Evolutionary conservation across 92 coral and sea anemone species (phyloP).

Genomic region (Siderastrea radians): DNA sequence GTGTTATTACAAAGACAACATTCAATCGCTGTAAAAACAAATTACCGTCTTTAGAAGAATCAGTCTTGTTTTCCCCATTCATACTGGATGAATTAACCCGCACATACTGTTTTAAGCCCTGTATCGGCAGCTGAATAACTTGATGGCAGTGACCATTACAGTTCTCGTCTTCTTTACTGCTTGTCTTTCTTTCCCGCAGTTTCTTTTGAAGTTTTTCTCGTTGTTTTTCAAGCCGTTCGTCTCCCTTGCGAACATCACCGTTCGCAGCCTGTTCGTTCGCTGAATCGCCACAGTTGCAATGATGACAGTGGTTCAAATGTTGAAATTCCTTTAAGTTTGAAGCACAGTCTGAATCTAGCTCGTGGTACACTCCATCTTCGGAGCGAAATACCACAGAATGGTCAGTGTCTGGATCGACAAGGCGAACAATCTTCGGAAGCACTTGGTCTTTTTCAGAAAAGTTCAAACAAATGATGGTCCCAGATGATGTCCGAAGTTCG

Average conservation of each 20-base stretch:
- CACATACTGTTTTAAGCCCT: constrained; percentile 69
- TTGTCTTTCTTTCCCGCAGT: constrained; percentile 89
- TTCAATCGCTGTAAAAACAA: constrained; percentile 1
- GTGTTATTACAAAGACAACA: background rate
- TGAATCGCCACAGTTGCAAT: constrained; percentile 67
- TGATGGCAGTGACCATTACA: constrained; percentile 91
- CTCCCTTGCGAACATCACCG: constrained; percentile 70
- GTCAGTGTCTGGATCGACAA: constrained; percentile 87
- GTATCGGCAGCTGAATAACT: constrained; percentile 84
- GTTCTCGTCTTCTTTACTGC: constrained; percentile 78
- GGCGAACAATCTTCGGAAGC: constrained; percentile 84
- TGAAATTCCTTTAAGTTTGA: constrained; percentile 71
- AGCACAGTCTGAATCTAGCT: constrained; percentile 71
- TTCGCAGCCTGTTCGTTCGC: constrained; percentile 44
- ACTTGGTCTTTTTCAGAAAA: constrained; percentile 86
- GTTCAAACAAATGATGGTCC: constrained; percentile 84
- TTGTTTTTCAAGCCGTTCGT: constrained; percentile 86
- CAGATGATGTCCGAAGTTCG: constrained; percentile 82
- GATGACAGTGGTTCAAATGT: constrained; percentile 64
- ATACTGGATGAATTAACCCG: constrained; percentile 34
- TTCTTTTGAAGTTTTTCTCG: constrained; percentile 94
- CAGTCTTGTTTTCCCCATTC: constrained; percentile 40
- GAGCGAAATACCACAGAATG: constrained; percentile 83
- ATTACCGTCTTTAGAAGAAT: constrained; percentile 50
- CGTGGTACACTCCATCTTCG: constrained; percentile 74